Evolutionary conservation across 92 coral and sea anemone genomes (phyloP).

Genomic region (Siderastrea siderea): DNA sequence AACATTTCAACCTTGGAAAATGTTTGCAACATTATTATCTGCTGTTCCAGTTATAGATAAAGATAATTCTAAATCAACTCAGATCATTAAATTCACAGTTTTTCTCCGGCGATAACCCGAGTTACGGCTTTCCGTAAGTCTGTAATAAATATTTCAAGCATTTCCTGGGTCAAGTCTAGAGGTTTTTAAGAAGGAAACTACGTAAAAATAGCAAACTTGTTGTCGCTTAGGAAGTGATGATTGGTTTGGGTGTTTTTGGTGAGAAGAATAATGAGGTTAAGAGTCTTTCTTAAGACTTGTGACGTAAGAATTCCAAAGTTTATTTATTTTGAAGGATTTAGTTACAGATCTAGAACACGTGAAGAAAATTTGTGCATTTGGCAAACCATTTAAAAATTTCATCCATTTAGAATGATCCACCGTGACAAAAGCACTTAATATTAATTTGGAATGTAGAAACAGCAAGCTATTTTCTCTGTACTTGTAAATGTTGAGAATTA

Average conservation of each 20-base stretch:
- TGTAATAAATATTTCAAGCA: background rate
- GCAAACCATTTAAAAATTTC: too few species aligned
- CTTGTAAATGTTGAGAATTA: too few species aligned
- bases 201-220: slow-evolving; percentile 18
- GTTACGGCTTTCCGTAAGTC: background rate
- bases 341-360: background rate
- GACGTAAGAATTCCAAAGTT: background rate
- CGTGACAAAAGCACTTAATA: too few species aligned
- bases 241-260: slow-evolving; percentile 5
- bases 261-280: background rate
- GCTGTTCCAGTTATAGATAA: background rate
- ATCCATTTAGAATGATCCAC: too few species aligned
- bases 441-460: too few species aligned
- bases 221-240: slow-evolving; percentile 8
- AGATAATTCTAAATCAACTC: background rate
- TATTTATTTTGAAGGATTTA: background rate
- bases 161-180: slow-evolving; percentile 29
- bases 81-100: slow-evolving; percentile 2
- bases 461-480: too few species aligned
- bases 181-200: slow-evolving; percentile 14
- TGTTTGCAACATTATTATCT: background rate
- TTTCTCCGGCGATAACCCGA: slow-evolving; percentile 1
- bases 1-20: background rate
- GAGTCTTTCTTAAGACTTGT: background rate
- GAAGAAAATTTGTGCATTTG: too few species aligned